Base-by-base conservation (phyloP, 2,797 vertebrate genomes). In the Ctenopoma kingsleyae region DNA sequence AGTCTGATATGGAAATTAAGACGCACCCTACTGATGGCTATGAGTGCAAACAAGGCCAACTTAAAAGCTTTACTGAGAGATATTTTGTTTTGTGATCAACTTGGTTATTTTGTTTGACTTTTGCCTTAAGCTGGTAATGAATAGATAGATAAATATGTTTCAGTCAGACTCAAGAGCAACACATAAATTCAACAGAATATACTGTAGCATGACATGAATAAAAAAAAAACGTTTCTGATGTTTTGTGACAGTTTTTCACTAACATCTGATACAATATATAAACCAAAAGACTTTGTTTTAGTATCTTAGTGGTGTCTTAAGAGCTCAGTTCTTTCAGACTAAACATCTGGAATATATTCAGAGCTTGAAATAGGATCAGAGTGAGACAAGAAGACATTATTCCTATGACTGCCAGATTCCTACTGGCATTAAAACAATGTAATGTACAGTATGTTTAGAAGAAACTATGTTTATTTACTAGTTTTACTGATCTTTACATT, bases 1-100 rank as follows among this genome's bases (percentile, higher is more conserved):
- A 76, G 78, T 60, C 56, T 80, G 77, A 83, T 78, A 78, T 82
- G 79, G 60, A 83, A 83, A 84, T 88, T 47, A 64, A 67, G 59
- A 30, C 57, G 67, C 61, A 62, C 15, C 60, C 11, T n/a, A 64
- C 38, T 73, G 72, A 81, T 80, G 54, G 66, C 43, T 59, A n/a
- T 40, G 44, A 76, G 71, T 71, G 71, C 57, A 79, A 75, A 83
- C 40, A 35, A 57, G 63, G 58, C 36, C 41, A 72, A 62, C 30
- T 47, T 54, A 60, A 71, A 80, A 71, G 40, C 71, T 68, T 47
- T 6, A 25, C 15, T 58, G 1, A 55, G 41, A 77, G 23, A 46
- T 23, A 49, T 59, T 63, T 49, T 47, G 49, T 48, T 55, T 49
- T 41, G 30, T 56, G 22, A 67, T 76, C 15, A 38, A 36, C 35